phyloP scores from a whole-genome alignment of 2,797 vertebrate genomes.

The Syndactyla subalaris region DNA sequence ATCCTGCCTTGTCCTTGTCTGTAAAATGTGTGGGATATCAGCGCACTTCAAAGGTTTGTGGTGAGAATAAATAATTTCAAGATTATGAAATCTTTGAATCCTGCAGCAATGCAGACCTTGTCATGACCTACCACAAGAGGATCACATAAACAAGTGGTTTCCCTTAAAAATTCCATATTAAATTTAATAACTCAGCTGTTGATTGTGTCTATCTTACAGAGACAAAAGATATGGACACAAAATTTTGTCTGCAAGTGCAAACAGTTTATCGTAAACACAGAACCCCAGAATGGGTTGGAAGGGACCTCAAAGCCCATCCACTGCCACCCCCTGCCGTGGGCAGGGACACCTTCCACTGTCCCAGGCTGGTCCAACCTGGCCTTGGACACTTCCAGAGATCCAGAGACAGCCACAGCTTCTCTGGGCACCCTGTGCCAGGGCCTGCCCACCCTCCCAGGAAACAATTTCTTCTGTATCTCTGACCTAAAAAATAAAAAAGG shows the following conservation, averaged over 20 bases:
- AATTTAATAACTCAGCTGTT: not conserved
- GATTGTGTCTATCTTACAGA: not conserved
- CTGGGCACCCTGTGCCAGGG: not conserved
- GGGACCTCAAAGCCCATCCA: not conserved
- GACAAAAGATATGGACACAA: not conserved
- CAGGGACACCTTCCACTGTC: accelerated
- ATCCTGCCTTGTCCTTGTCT: not conserved
- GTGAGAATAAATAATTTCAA: not conserved
- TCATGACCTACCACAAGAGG: not conserved
- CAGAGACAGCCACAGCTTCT: not conserved
- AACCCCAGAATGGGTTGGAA: not conserved
- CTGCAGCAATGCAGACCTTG: not conserved
- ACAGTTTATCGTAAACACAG: not conserved
- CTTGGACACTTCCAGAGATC: not conserved
- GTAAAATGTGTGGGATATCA: not conserved
- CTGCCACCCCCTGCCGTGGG: not conserved
- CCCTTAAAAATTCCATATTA: not conserved
- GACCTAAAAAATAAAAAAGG: too few relatives aligned
- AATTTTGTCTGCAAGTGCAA: not conserved
- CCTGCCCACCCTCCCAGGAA: accelerated
- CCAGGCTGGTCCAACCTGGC: not conserved
- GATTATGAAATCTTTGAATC: not conserved
- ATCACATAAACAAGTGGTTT: not conserved
- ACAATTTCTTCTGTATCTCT: not conserved
- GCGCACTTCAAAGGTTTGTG: not conserved